phyloP scores from a whole-genome alignment of 2,113 vertebrate species.

The Heterotis niloticus region DNA sequence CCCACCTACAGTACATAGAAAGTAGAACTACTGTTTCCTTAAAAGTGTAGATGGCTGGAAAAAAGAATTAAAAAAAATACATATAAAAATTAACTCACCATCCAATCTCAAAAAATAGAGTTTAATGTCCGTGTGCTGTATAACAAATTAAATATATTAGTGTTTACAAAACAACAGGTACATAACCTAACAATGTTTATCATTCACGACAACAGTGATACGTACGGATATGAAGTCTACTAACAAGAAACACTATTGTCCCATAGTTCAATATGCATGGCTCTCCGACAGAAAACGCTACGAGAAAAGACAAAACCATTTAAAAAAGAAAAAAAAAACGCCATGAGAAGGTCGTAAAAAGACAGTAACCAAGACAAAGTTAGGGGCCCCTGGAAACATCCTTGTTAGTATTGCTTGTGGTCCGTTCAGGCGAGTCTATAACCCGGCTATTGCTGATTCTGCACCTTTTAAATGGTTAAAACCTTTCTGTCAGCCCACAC shows the following conservation, averaged over 20 bases:
- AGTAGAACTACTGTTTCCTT: not conserved
- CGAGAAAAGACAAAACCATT: constrained; percentile 10
- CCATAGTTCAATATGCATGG: constrained; percentile 31
- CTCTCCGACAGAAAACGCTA: constrained; percentile 27
- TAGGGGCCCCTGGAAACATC: not conserved
- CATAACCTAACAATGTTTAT: constrained; percentile 57
- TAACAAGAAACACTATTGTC: constrained; percentile 13
- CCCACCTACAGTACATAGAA: not conserved
- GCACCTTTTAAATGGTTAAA: not conserved
- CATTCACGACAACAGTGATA: constrained; percentile 57
- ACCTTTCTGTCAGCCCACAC: not conserved
- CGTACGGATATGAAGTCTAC: constrained; percentile 31
- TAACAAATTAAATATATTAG: constrained; percentile 97
- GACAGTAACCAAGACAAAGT: constrained; percentile 21
- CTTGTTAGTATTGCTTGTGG: constrained; percentile 58
- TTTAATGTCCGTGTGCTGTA: constrained; percentile 82
- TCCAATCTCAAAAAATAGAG: constrained; percentile 76
- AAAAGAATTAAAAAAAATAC: constrained; percentile 14
- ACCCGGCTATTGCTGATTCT: constrained; percentile 18
- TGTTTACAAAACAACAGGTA: constrained; percentile 85
- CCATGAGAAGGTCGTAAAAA: not conserved
- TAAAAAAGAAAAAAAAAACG: constrained; percentile 16
- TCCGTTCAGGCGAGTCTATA: constrained; percentile 21
- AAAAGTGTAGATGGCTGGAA: not conserved
- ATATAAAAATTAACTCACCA: constrained; percentile 36